phyloP scores from a whole-genome alignment of 2,888 invertebrate genomes.

The Ormyrus pomaceus region DNA sequence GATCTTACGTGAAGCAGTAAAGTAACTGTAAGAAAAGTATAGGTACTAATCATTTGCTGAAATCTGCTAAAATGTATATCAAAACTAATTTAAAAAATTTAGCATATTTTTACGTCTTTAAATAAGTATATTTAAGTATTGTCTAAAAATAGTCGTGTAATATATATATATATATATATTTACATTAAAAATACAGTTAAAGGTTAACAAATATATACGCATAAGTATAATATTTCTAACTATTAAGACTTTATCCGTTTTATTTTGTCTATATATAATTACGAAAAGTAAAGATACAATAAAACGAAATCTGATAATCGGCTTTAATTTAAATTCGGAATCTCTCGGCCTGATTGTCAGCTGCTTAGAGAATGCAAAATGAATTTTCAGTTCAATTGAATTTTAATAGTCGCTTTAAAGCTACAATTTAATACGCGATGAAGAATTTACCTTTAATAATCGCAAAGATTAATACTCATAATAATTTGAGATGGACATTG shows the following conservation, averaged over 20 bases:
- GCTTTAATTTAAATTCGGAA: slow-evolving; percentile 12
- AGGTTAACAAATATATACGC: neutral
- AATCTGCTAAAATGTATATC: no score
- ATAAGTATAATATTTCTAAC: slow-evolving; percentile 4
- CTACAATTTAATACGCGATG: no score
- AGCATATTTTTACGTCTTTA: neutral
- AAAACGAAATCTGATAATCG: slow-evolving; percentile 20
- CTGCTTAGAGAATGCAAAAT: neutral
- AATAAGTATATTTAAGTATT: neutral
- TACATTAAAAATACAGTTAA: slow-evolving; percentile 1
- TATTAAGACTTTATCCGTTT: neutral
- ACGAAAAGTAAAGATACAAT: slow-evolving; percentile 3
- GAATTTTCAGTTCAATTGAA: slow-evolving; percentile 10
- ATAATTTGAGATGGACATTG: no score
- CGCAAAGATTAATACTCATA: no score
- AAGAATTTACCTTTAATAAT: no score
- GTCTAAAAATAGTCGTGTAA: neutral
- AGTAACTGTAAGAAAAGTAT: no score
- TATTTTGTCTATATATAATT: neutral
- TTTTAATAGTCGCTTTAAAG: neutral
- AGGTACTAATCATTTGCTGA: no score
- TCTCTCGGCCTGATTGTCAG: neutral
- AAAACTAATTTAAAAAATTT: neutral
- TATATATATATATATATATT: slow-evolving; percentile 11
- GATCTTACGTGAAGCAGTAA: no score